These are phyloP conservation scores for Mactra quadrangularis DNA, from an alignment of 1,140 invertebrate genomes.

Conservation along the genomic window DNA sequence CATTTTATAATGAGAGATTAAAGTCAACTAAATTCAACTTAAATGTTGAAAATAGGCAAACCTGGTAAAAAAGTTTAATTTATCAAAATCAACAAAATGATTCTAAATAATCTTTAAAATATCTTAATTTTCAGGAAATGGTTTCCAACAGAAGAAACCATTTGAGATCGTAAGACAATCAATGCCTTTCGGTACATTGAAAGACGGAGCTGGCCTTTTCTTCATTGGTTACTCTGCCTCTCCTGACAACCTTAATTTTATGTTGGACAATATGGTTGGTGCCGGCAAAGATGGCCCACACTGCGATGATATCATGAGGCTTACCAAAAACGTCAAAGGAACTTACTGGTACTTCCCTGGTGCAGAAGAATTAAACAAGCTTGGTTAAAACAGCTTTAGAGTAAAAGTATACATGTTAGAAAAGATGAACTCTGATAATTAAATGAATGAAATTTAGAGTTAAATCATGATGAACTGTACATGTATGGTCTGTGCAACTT, in stretches of 20 bases:
- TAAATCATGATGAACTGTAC: too few species aligned
- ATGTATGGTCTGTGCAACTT: too few species aligned
- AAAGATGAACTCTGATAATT: neutral
- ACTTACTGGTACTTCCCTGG: constrained; percentile 83
- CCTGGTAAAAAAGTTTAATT: too few species aligned
- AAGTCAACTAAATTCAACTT: too few species aligned
- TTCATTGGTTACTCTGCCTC: constrained; percentile 80
- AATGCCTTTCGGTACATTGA: constrained; percentile 77
- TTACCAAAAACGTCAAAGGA: constrained; percentile 78
- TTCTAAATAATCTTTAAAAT: too few species aligned
- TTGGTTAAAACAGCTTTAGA: too few species aligned
- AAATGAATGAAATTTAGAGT: too few species aligned
- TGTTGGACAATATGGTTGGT: constrained; percentile 81
- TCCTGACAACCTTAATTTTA: constrained; percentile 77
- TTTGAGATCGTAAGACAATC: constrained; percentile 80
- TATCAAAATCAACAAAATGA: too few species aligned
- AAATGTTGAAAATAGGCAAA: too few species aligned
- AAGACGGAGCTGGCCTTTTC: constrained; percentile 75
- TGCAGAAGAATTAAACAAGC: constrained; percentile 73
- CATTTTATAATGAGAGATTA: too few species aligned
- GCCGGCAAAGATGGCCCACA: constrained; percentile 71
- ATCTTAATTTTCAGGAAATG: constrained; percentile 73
- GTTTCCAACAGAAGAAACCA: constrained; percentile 74
- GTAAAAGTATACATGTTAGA: neutral
- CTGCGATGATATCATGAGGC: constrained; percentile 80